Conservation (phyloP, 2,888 invertebrate species). For the Timema podura region DNA sequence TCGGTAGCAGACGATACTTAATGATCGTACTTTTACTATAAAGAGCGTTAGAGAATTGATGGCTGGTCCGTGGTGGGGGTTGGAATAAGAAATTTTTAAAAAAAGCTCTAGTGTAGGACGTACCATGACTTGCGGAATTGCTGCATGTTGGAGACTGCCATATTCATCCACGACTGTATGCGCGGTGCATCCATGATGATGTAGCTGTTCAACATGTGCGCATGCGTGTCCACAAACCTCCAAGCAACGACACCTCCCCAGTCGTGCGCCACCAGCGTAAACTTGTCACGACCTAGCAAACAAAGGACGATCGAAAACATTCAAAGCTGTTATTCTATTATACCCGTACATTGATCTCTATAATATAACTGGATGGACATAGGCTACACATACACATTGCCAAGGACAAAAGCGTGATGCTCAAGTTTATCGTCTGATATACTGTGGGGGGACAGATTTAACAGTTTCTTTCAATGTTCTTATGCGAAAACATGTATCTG, state of each 20-base stretch:
- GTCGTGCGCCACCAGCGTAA: conserved; percentile 60
- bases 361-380: too few species aligned
- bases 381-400: too few species aligned
- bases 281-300: conserved; percentile 49
- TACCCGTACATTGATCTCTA: too few species aligned
- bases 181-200: conserved; percentile 55
- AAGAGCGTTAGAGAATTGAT: too few species aligned
- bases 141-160: conserved; percentile 43
- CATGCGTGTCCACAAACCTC: conserved; percentile 51
- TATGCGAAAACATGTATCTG: too few species aligned
- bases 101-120: conserved; percentile 29
- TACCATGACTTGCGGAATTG: conserved; percentile 52
- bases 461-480: too few species aligned
- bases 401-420: too few species aligned
- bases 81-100: not conserved
- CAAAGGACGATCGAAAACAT: not conserved
- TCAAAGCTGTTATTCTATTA: not conserved
- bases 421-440: too few species aligned
- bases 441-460: too few species aligned
- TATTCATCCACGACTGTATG: conserved; percentile 45
- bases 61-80: too few species aligned
- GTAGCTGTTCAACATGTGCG: conserved; percentile 53
- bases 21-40: too few species aligned
- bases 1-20: too few species aligned
- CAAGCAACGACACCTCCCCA: conserved; percentile 63